phyloP scores from a whole-genome alignment of 2,797 vertebrate species.

The Prionace glauca region DNA sequence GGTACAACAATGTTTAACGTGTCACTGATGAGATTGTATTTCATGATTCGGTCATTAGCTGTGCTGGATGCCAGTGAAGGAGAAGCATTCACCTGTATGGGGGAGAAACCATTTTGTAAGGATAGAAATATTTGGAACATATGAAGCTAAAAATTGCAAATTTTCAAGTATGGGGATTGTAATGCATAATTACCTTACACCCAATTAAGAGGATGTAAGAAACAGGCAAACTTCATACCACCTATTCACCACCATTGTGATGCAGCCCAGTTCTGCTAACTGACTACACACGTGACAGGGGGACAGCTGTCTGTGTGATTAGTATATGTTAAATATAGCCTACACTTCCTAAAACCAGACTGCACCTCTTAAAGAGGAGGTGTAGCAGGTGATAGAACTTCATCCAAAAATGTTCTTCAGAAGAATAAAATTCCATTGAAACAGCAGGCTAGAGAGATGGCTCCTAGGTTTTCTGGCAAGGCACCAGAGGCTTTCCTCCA shows the following conservation, averaged over 20 bases:
- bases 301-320: background rate
- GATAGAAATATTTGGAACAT: background rate
- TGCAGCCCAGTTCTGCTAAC: too few species aligned
- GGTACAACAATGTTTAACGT: constrained; percentile 92
- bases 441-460: background rate
- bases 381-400: background rate
- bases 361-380: background rate
- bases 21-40: constrained; percentile 97
- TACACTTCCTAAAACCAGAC: too few species aligned
- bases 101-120: background rate
- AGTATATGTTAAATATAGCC: background rate
- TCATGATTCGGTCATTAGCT: constrained; percentile 92
- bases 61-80: constrained; percentile 96
- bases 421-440: background rate
- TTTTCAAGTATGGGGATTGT: background rate
- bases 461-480: background rate
- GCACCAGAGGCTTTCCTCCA: background rate
- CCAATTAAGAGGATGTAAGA: background rate
- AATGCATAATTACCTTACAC: background rate
- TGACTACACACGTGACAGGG: too few species aligned
- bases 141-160: background rate
- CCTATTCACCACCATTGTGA: background rate
- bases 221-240: background rate
- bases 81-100: constrained; percentile 84
- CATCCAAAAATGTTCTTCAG: background rate